Base-by-base conservation (phyloP, 2,888 invertebrate genomes). In the Phania funesta region DNA sequence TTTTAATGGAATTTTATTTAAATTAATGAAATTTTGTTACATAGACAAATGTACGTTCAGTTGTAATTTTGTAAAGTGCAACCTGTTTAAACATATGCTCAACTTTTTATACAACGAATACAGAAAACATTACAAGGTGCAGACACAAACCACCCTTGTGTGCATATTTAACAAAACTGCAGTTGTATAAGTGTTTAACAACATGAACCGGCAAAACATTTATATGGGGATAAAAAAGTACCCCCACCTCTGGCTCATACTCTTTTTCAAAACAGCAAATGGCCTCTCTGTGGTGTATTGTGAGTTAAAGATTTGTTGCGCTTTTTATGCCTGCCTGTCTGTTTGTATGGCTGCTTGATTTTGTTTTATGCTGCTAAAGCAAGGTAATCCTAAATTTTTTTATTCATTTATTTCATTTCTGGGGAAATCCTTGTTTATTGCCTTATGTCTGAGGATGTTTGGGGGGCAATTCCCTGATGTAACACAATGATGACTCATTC, bases 51-150 rank as follows among this genome's bases (percentile, higher is more conserved):
- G 32, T 32, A 29, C 2, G 1, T 46, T 26, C 11, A 20, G 52
- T 62, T 70, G 82, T 82, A 82, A 82, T 82, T 82, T 82, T 58
- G 20, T 60, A 82, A 82, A 82, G 78, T 82, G 82, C 82, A 82
- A 82, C 74, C 82, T 78, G 82, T 78, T 78, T 70, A 82, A 82
- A 78, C 82, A 82, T 82, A 82, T 82, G 82, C 78, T 82, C 82
- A 74, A 52, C 65, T 78, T 58, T 64, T 64, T n/a, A 48, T 41
- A 4, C n/a, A 44, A 16, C 9, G n/a, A 38, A 29, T 20, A 48
- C 16, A 44, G 50, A 13, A 13, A 44, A 68, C 54, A 20, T 41
- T 38, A 54, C 20, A 44, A 35, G 62, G 35, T 32, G 48, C 58
- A 46, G 41, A 13, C n/a, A n/a, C 48, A 46, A 52, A 73, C 48